Base-by-base conservation (phyloP, 1,140 invertebrate genomes). In the Oryzaephilus surinamensis region DNA sequence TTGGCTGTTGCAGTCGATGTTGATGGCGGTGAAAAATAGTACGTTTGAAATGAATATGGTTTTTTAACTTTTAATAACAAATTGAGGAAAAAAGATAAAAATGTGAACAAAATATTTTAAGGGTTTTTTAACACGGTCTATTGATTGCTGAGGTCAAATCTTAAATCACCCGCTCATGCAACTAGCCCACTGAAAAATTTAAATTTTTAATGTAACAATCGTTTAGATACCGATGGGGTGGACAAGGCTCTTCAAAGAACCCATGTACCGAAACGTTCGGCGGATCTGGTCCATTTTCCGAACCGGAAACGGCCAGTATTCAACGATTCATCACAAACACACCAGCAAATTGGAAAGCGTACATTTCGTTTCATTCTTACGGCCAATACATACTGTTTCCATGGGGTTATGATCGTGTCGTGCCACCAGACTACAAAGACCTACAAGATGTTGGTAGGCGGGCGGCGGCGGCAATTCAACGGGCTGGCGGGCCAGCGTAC, bases 191-290 rank as follows among this genome's bases (percentile, higher is more conserved):
- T n/a, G n/a, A n/a, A n/a, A 15, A 4, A 28, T 38, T 11, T 19
- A 4, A n/a, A n/a, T n/a, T n/a, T n/a, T n/a, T n/a, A n/a, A n/a
- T 11, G 15, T 14, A n/a, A 11, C 28, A 18, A 13, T 32, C 36
- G 58, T 57, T 10, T 37, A 75, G 72, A 39, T 79, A 82, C 51
- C 76, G 81, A 38, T 91, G 85, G 86, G 81, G 80, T 18, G 72
- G 74, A 16, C 72, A 75, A 48, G 88, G 89, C 2, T 74, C 86
- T 8, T 90, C 84, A n/a, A 75, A 69, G n/a, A 81, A 89, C 63
- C 84, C 85, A 0, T 97, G 94, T 60, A 77, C 79, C 14, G 86
- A 94, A 45, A 90, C 81, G 1, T 98, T 84, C 60, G 76, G 82
- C n/a, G 94, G 95, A n/a, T 69, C 74, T 0, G 62, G 67, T 4